Conservation (phyloP, 2,113 vertebrate genomes). For the Paradoxurus hermaphroditus region DNA sequence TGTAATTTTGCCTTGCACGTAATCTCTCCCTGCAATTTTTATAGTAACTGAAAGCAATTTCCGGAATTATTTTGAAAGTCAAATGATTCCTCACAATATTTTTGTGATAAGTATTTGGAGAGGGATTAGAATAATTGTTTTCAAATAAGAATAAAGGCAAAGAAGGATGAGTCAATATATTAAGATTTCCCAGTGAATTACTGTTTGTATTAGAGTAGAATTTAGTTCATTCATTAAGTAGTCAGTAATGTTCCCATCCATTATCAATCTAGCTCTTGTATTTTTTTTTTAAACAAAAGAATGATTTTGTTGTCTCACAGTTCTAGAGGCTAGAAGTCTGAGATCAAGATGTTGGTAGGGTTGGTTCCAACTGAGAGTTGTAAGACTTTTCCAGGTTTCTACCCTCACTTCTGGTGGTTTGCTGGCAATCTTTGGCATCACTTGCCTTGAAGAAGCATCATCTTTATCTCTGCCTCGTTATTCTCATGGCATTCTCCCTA, state of each 20-base stretch:
- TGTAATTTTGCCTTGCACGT: neutral
- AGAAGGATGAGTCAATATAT: neutral
- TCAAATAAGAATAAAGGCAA: conserved; percentile 36
- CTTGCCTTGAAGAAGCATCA: neutral
- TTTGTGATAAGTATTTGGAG: conserved; percentile 7
- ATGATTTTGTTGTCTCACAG: neutral
- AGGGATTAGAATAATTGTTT: conserved; percentile 5
- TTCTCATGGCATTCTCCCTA: neutral
- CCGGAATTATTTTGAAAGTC: conserved; percentile 60
- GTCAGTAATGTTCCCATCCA: neutral
- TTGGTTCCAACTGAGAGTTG: neutral
- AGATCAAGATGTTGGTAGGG: neutral
- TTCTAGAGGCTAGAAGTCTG: neutral
- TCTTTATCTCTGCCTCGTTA: neutral
- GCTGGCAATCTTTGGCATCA: neutral
- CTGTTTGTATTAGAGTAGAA: neutral
- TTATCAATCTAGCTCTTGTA: neutral
- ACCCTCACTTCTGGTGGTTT: neutral
- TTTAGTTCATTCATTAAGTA: conserved; percentile 1
- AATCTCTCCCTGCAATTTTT: conserved; percentile 31
- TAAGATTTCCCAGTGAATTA: neutral
- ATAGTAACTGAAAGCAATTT: conserved; percentile 52
- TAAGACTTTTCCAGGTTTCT: neutral
- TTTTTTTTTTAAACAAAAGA: neutral
- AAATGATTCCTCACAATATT: conserved; percentile 18